Conservation (phyloP, 2,113 vertebrate genomes). For the Macroglossus sobrinus region DNA sequence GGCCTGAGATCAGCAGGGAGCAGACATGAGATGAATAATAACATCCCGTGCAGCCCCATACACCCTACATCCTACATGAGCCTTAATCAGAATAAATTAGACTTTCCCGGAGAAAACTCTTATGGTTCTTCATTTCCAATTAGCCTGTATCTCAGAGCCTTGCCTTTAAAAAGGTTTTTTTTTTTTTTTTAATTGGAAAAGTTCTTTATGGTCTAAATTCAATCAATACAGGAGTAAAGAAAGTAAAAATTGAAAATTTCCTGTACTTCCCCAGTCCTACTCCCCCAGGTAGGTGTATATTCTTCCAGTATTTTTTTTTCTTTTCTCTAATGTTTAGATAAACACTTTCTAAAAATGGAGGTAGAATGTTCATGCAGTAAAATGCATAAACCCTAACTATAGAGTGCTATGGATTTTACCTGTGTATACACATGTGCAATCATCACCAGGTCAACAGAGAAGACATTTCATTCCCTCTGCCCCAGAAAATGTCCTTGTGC, state of each 20-base stretch:
- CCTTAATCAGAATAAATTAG: background rate
- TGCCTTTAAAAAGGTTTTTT: background rate
- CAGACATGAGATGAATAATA: background rate
- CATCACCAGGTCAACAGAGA: background rate
- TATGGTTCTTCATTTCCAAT: background rate
- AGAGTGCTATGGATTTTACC: background rate
- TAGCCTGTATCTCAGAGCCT: background rate
- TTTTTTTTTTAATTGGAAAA: background rate
- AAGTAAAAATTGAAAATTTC: background rate
- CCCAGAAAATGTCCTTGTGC: background rate
- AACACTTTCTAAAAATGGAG: background rate
- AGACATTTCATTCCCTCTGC: background rate
- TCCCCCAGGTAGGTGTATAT: background rate
- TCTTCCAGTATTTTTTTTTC: background rate
- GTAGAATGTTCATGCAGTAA: background rate
- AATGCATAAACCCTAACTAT: background rate
- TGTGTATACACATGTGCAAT: background rate
- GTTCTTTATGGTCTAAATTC: background rate
- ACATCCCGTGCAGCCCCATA: background rate
- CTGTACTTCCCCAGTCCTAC: background rate
- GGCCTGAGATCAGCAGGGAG: background rate
- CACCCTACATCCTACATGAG: accelerated
- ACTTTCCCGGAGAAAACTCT: background rate
- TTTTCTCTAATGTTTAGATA: background rate
- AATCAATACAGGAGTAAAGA: background rate